Evolutionary conservation across 2,888 invertebrate species (phyloP).

Genomic region (Thysanoteuthis rhombus): DNA sequence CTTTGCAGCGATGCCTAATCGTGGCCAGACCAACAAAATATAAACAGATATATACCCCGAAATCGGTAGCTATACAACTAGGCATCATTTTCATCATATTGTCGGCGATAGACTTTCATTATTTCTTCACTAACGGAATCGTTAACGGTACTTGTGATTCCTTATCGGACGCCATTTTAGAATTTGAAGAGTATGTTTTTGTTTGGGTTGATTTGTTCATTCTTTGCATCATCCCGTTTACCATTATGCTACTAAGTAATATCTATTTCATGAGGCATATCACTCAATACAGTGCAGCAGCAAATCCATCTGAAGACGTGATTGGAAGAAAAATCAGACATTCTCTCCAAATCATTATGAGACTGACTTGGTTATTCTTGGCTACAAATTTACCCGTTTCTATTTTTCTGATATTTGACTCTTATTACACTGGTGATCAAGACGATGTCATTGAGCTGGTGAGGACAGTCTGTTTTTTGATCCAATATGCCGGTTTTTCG

Average conservation of each 20-base stretch:
- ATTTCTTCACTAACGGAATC: neutral
- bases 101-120: neutral
- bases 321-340: neutral
- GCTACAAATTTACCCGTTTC: neutral
- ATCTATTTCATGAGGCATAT: neutral
- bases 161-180: neutral
- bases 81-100: neutral
- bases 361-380: neutral
- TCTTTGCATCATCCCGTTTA: neutral
- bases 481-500: neutral
- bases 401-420: neutral
- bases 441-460: neutral
- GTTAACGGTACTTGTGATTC: neutral
- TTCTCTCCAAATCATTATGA: neutral
- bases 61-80: neutral
- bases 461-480: neutral
- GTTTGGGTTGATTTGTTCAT: neutral
- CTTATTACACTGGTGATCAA: neutral
- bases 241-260: neutral
- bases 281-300: neutral
- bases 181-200: neutral
- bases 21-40: neutral
- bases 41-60: neutral
- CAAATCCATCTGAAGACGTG: fast-evolving
- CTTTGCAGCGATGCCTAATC: neutral